phyloP scores from a whole-genome alignment of 1,140 invertebrate genomes.

The Papilio polytes region DNA sequence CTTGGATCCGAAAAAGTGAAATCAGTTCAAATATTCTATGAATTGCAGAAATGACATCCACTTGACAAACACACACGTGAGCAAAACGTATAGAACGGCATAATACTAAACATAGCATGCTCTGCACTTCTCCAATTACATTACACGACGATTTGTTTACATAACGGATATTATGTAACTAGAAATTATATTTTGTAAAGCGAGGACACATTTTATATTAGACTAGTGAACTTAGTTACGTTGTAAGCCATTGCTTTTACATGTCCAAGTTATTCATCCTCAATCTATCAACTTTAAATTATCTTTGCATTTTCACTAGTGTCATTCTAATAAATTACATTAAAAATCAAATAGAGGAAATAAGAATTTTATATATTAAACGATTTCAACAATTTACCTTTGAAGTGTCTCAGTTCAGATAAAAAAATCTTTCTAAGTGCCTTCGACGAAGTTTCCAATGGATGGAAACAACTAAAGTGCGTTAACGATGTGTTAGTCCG shows the following conservation, averaged over 20 bases:
- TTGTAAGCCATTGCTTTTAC: neutral
- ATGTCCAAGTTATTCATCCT: too few relatives aligned
- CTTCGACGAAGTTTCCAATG: neutral
- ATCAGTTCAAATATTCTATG: neutral
- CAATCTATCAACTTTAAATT: neutral
- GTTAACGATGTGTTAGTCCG: neutral
- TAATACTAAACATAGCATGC: constrained; percentile 30
- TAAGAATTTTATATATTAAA: neutral
- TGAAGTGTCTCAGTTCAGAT: neutral
- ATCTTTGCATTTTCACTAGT: neutral
- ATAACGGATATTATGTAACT: constrained; percentile 32
- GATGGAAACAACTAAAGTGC: neutral
- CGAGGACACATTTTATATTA: constrained; percentile 18
- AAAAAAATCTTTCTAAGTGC: neutral
- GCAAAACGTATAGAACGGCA: constrained; percentile 28
- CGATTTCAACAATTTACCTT: neutral
- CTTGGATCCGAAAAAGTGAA: neutral
- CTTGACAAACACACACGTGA: constrained; percentile 12
- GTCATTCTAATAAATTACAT: neutral
- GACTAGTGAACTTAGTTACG: neutral
- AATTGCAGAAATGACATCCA: constrained; percentile 10
- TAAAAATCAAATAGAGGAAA: too few relatives aligned
- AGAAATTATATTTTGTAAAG: constrained; percentile 34
- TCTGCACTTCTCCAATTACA: constrained; percentile 30
- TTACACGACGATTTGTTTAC: constrained; percentile 14